phyloP scores from a whole-genome alignment of 2,797 vertebrate genomes.

The Sebastes matsubarae region DNA sequence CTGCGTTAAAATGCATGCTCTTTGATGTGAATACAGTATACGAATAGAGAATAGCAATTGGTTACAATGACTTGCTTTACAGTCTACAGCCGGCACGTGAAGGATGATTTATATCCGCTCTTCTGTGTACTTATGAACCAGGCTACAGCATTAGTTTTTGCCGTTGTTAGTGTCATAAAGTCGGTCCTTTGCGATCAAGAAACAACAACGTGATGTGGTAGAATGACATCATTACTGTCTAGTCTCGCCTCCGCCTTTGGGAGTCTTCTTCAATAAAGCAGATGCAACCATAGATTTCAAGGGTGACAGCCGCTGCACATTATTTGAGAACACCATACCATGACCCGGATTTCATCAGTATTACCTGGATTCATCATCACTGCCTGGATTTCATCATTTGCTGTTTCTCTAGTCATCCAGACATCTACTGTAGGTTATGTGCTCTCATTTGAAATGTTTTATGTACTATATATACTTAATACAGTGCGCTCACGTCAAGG shows the following conservation, averaged over 20 bases:
- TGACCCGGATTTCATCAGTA: conserved; percentile 22
- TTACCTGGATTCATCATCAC: conserved; percentile 7
- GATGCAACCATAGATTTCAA: background rate
- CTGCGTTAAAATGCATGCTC: background rate
- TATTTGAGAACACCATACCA: background rate
- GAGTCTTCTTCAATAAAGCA: background rate
- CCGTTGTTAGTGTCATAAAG: background rate
- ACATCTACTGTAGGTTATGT: background rate
- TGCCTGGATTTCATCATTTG: background rate
- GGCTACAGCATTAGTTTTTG: background rate
- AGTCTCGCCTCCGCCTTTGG: background rate
- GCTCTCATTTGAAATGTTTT: background rate
- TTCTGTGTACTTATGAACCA: background rate
- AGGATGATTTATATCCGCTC: background rate
- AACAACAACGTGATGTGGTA: too few species aligned
- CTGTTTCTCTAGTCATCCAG: background rate
- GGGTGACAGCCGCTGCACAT: background rate
- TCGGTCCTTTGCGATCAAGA: background rate
- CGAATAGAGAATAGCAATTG: background rate
- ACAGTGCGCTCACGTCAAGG: background rate
- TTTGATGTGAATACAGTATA: background rate
- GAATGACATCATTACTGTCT: background rate
- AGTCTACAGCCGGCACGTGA: background rate
- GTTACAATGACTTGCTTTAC: background rate
- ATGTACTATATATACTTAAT: background rate